phyloP scores from a whole-genome alignment of 1,140 invertebrate species.

The Mactra quadrangularis region DNA sequence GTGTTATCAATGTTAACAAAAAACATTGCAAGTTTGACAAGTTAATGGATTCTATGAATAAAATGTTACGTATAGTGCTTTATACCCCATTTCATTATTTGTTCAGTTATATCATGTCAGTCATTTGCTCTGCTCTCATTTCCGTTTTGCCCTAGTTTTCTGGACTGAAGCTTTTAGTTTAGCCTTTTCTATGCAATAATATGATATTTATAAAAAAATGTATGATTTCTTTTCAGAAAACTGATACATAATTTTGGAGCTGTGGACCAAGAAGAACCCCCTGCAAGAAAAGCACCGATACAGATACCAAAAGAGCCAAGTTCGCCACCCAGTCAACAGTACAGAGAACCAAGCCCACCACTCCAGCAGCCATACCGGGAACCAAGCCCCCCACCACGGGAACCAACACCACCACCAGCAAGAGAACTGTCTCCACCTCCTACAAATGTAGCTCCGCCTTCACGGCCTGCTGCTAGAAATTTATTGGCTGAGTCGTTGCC shows the following conservation, averaged over 20 bases:
- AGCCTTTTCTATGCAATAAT: too few species aligned
- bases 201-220: too few species aligned
- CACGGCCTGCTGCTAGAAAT: slow-evolving; percentile 67
- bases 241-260: slow-evolving; percentile 58
- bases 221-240: slow-evolving; percentile 66
- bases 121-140: too few species aligned
- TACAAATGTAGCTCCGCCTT: slow-evolving; percentile 25
- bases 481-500: slow-evolving; percentile 76
- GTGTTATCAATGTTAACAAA: too few species aligned
- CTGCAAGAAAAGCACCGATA: slow-evolving; percentile 71
- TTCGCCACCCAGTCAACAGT: slow-evolving; percentile 52
- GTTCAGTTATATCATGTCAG: too few species aligned
- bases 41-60: too few species aligned
- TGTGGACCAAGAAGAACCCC: slow-evolving; percentile 50
- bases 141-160: too few species aligned
- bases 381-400: slow-evolving; percentile 39
- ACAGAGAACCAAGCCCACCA: slow-evolving; percentile 48
- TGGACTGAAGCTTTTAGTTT: too few species aligned
- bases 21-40: too few species aligned
- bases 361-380: slow-evolving; percentile 26
- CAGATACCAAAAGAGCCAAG: slow-evolving; percentile 66
- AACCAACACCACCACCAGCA: slow-evolving; percentile 58
- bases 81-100: too few species aligned
- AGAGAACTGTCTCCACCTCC: slow-evolving; percentile 63
- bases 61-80: too few species aligned